phyloP scores from a whole-genome alignment of 2,113 vertebrate species.

The Rhinoderma darwinii region DNA sequence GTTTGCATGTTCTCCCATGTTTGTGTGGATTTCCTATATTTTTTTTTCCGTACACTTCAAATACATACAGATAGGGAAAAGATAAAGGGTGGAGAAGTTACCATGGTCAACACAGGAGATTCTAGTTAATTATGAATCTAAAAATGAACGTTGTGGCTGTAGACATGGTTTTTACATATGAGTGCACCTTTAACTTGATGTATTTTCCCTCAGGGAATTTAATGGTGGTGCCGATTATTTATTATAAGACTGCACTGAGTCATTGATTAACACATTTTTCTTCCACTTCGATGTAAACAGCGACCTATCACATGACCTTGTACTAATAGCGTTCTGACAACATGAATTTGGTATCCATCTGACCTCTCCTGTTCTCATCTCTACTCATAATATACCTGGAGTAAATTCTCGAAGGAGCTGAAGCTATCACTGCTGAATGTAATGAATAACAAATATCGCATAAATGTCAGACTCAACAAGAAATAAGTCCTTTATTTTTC shows the following conservation, averaged over 20 bases:
- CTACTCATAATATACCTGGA: neutral
- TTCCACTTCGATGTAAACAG: conserved; percentile 30
- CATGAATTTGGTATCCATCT: conserved; percentile 9
- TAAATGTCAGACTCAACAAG: neutral
- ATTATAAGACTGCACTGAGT: neutral
- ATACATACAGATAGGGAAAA: too few species aligned
- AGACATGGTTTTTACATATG: neutral
- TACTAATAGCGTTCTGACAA: conserved; percentile 32
- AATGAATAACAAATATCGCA: conserved; percentile 1
- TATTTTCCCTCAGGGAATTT: neutral
- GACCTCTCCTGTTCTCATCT: conserved; percentile 23
- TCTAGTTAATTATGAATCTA: conserved; percentile 8
- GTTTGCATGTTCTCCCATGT: too few species aligned
- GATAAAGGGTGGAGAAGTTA: neutral
- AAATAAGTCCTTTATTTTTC: neutral
- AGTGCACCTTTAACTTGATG: conserved; percentile 32
- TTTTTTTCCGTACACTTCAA: too few species aligned
- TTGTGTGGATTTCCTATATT: too few species aligned
- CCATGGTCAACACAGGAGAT: neutral
- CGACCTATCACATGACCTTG: conserved; percentile 55
- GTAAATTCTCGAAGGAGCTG: neutral
- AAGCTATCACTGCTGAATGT: neutral
- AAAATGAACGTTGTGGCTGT: neutral
- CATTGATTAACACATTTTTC: conserved; percentile 47
- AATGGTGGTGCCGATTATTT: conserved; percentile 23